A percentile compares a stretch with the other conserved stretches of the same genome.
Conservation (phyloP, 1,140 invertebrate genomes). For the Zaprionus nigranus region DNA sequence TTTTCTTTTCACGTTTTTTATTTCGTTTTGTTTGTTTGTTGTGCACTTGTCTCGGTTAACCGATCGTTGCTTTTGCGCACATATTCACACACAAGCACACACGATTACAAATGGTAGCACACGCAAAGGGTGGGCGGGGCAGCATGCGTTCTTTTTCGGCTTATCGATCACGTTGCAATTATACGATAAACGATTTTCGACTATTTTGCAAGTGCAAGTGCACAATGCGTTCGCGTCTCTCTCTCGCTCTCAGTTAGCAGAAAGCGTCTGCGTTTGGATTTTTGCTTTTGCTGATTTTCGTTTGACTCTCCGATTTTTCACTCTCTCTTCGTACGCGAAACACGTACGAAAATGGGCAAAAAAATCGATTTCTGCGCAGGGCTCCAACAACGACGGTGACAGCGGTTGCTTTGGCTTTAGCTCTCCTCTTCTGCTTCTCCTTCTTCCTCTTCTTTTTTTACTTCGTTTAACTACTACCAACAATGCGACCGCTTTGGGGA, state of each 20-base stretch:
- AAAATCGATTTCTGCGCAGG: constrained; percentile 83
- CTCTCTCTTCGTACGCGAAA: constrained; percentile 35
- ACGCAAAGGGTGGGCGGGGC: constrained; percentile 27
- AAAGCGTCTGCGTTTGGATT: constrained; percentile 3
- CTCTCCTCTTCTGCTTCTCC: constrained; percentile 53
- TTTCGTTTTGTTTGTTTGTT: constrained; percentile 40
- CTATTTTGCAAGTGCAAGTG: not conserved
- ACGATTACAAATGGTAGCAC: not conserved
- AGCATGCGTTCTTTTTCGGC: constrained; percentile 15
- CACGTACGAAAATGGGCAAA: constrained; percentile 74
- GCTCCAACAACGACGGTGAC: constrained; percentile 59
- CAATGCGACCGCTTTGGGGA: constrained; percentile 31
- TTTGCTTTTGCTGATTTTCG: constrained; percentile 20
- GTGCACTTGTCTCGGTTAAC: constrained; percentile 32
- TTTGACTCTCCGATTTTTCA: constrained; percentile 21
- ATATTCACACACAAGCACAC: constrained; percentile 26
- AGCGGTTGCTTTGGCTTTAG: constrained; percentile 34
- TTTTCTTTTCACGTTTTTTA: constrained; percentile 19
- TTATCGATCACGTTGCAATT: constrained; percentile 54
- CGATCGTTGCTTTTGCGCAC: constrained; percentile 24
- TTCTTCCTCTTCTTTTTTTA: constrained; percentile 45
- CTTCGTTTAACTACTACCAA: constrained; percentile 46
- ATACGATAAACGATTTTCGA: constrained; percentile 16
- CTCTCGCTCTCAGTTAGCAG: not conserved
- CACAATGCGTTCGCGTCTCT: not conserved